phyloP scores from a whole-genome alignment of 2,888 invertebrate genomes.

The Nomada fucata region DNA sequence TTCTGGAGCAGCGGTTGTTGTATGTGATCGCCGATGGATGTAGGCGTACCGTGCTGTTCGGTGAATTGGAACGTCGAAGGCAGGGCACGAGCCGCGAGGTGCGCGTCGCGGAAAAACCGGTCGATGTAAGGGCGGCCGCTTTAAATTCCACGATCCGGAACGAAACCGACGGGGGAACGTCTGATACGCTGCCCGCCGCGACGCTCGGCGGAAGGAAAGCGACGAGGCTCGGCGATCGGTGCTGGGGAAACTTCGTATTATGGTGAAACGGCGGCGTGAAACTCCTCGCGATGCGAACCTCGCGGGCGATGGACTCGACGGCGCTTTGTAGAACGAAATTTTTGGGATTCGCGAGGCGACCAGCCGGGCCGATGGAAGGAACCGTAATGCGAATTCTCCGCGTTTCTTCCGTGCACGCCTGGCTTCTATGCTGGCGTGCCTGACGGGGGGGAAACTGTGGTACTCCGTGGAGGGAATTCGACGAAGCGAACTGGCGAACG shows the following conservation, averaged over 20 bases:
- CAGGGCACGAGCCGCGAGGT: slow-evolving; percentile 3
- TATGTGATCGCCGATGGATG: not conserved
- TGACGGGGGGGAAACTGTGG: slow-evolving; percentile 2
- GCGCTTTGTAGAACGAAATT: slow-evolving; percentile 21
- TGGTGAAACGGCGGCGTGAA: slow-evolving; percentile 13
- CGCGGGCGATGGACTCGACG: not conserved
- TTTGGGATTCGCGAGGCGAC: slow-evolving; percentile 7
- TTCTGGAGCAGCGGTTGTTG: not conserved
- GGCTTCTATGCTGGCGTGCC: not conserved
- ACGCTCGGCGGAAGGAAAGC: not conserved
- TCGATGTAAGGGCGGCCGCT: slow-evolving; percentile 43
- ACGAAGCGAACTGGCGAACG: not conserved
- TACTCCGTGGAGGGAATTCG: slow-evolving; percentile 2
- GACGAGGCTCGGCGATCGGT: not conserved
- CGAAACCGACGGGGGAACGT: not conserved
- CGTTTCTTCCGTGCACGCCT: slow-evolving; percentile 28
- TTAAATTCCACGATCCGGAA: slow-evolving; percentile 33
- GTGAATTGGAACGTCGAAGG: slow-evolving; percentile 16
- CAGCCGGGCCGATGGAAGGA: not conserved
- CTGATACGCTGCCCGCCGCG: slow-evolving; percentile 39
- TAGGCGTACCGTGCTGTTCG: not conserved
- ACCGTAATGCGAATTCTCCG: slow-evolving; percentile 48
- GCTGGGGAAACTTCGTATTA: not conserved
- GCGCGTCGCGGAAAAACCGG: slow-evolving; percentile 17
- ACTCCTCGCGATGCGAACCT: slow-evolving; percentile 15